Base-by-base conservation (phyloP, 2,888 invertebrate genomes). In the Coelinius sp. region DNA sequence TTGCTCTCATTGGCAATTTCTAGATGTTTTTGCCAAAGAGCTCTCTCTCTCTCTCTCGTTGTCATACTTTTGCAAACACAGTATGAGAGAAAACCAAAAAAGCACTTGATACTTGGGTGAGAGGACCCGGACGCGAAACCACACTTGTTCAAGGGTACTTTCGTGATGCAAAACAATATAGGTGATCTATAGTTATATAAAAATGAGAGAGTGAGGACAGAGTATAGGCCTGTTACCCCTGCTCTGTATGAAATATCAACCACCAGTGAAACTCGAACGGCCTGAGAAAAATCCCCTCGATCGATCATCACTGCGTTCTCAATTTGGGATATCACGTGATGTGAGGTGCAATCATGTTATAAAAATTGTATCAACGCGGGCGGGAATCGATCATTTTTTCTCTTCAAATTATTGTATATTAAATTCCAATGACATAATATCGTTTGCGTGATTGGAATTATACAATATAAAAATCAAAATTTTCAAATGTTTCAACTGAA, bases 221-320 rank as follows among this genome's bases (percentile, higher is more conserved):
- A 69, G 67, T 70, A 75, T 70, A 71, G n/a, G 56, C 80, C 75
- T 79, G 80, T 84, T 82, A 81, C 82, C 77, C n/a, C 80, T 75
- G 65, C 80, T 85, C 81, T 87, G 87, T 88, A 87, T 88, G 87
- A 86, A 88, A 88, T 88, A 87, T 88, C 87, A 88, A 88, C 86
- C 87, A 86, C 84, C 85, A 79, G 14, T 86, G 88, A 86, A 88
- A 88, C 82, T 84, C 79, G 88, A 87, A 86, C 86, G 80, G 79
- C 88, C 87, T 87, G 87, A 87, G 87, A 88, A 88, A 85, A 85
- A 84, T 82, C 71, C 2, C 2, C 10, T 59, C 59, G 35, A 53
- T 53, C 53, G 53, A 59, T 59, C 59, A 31, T 20, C 27, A 31
- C 14, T 14, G 24, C 25, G 17, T 31, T 35, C 46, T 52, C 63